These are phyloP conservation scores for Dufourea novaeangliae DNA, from an alignment of 1,140 invertebrate genomes.

Conservation along the genomic window DNA sequence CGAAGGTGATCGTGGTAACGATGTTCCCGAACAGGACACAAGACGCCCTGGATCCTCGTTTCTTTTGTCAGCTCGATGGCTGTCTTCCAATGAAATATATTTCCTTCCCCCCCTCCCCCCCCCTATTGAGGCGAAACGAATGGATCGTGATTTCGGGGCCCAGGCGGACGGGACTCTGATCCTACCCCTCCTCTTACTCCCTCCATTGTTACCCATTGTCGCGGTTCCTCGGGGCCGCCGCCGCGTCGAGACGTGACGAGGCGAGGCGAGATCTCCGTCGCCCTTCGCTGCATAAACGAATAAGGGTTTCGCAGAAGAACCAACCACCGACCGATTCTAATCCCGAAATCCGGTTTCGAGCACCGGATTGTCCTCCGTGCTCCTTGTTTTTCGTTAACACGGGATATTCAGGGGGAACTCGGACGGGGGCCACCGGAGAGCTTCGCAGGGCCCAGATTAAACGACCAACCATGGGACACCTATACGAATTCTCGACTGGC, in stretches of 20 bases:
- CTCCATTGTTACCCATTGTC: conserved; percentile 59
- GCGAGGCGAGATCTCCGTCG: conserved; percentile 59
- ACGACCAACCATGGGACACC: not conserved
- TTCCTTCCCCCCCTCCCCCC: conserved; percentile 64
- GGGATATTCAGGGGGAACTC: conserved; percentile 28
- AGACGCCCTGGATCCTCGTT: conserved; percentile 59
- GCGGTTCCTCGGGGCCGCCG: conserved; percentile 41
- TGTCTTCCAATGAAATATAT: conserved; percentile 72
- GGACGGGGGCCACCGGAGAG: not conserved
- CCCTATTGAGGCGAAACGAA: conserved; percentile 66
- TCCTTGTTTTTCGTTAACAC: conserved; percentile 60
- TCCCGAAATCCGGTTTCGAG: conserved; percentile 61
- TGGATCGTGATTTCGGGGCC: conserved; percentile 69
- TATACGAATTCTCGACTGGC: not conserved
- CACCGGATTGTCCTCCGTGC: conserved; percentile 43
- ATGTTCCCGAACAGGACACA: conserved; percentile 44
- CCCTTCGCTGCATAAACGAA: conserved; percentile 52
- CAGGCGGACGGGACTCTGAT: not conserved
- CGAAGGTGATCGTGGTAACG: conserved; percentile 47
- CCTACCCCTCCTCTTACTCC: conserved; percentile 38
- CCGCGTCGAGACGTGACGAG: conserved; percentile 28
- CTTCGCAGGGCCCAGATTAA: not conserved
- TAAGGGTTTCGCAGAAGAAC: conserved; percentile 43
- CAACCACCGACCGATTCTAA: conserved; percentile 56
- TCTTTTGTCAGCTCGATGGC: conserved; percentile 66